A percentile compares a stretch with the other conserved stretches of the same genome.
phyloP scores from a whole-genome alignment of 2,888 invertebrate species.

The Acleris cristana region DNA sequence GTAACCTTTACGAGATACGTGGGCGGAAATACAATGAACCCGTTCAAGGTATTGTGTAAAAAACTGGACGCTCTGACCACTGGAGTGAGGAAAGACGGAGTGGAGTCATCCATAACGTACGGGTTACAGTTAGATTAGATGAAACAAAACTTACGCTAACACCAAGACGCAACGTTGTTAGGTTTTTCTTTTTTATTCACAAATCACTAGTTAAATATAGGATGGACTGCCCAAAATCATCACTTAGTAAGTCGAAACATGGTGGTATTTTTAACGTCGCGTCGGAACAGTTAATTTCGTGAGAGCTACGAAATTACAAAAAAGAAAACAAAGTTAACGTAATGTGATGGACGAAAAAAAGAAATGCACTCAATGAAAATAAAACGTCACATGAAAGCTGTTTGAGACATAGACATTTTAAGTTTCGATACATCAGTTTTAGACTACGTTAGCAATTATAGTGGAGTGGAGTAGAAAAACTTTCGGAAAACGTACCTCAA shows the following conservation, averaged over 20 bases:
- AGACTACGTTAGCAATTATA: no score
- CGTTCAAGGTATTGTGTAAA: conserved; percentile 37
- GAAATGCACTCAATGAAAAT: conserved; percentile 18
- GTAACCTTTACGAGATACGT: conserved; percentile 38
- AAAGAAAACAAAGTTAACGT: conserved; percentile 24
- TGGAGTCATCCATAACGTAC: conserved; percentile 43
- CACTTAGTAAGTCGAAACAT: conserved; percentile 10
- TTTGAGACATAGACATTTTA: conserved; percentile 6
- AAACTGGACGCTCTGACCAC: conserved; percentile 49
- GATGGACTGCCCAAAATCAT: not conserved
- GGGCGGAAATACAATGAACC: conserved; percentile 42
- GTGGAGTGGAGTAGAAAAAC: no score
- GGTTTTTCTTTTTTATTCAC: conserved; percentile 2
- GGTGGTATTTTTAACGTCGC: not conserved
- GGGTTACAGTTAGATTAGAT: conserved; percentile 31
- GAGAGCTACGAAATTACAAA: conserved; percentile 6
- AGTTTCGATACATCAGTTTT: no score
- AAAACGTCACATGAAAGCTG: conserved; percentile 30
- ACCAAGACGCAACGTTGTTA: not conserved
- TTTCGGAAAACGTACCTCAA: no score
- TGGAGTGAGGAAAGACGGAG: conserved; percentile 48
- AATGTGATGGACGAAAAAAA: conserved; percentile 25
- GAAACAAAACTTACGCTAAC: conserved; percentile 25
- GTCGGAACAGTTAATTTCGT: not conserved
- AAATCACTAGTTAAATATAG: conserved; percentile 3